phyloP scores from a whole-genome alignment of 2,888 invertebrate species.

The Bugula neritina region DNA sequence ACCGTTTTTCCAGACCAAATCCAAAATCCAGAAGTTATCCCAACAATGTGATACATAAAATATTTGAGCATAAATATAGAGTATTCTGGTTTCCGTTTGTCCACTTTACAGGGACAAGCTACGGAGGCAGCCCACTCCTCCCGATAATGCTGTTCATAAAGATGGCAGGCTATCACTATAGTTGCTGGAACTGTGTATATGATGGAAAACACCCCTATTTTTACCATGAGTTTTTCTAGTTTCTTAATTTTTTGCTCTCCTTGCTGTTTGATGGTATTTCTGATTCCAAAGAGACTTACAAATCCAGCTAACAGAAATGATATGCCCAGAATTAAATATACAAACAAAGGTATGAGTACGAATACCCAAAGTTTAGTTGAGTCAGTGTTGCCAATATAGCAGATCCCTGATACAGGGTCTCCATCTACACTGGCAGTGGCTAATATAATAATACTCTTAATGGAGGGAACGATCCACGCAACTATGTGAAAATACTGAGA shows the following conservation, averaged over 20 bases:
- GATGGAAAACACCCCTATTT: slow-evolving; percentile 93
- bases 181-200: slow-evolving; percentile 90
- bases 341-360: slow-evolving; percentile 80
- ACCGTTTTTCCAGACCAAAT: slow-evolving; percentile 94
- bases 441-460: slow-evolving; percentile 83
- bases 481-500: slow-evolving; percentile 93
- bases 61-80: slow-evolving; percentile 93
- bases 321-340: slow-evolving; percentile 83
- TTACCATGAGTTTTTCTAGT: slow-evolving; percentile 90
- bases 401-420: slow-evolving; percentile 90
- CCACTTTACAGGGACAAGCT: slow-evolving; percentile 71
- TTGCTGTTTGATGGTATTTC: slow-evolving; percentile 79
- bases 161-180: slow-evolving; percentile 82
- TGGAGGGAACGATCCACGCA: slow-evolving; percentile 90
- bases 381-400: slow-evolving; percentile 89
- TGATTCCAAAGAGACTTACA: slow-evolving; percentile 87
- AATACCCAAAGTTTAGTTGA: slow-evolving; percentile 78
- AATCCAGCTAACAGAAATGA: slow-evolving; percentile 89
- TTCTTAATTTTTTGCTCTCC: slow-evolving; percentile 76
- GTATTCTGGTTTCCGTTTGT: slow-evolving; percentile 61
- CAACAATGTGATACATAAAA: slow-evolving; percentile 91
- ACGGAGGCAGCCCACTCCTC: slow-evolving; percentile 77
- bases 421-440: slow-evolving; percentile 88
- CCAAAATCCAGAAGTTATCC: slow-evolving; percentile 94
- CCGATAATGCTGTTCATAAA: slow-evolving; percentile 86